phyloP scores from a whole-genome alignment of 1,140 invertebrate genomes.

The Frieseomelitta varia region DNA sequence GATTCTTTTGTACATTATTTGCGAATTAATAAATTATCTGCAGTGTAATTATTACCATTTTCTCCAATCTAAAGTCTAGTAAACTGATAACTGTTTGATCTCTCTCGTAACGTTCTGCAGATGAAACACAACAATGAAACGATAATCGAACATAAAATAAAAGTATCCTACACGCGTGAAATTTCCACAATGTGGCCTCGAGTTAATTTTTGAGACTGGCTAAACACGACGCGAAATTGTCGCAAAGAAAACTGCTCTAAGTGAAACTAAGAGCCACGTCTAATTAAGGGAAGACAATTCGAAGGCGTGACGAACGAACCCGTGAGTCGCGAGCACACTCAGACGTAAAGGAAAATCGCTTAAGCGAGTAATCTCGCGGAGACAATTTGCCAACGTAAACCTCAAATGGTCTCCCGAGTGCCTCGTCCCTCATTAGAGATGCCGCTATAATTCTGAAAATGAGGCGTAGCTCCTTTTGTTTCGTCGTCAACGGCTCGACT shows the following conservation, averaged over 20 bases:
- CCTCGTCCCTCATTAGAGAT: slow-evolving; percentile 37
- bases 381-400: slow-evolving; percentile 44
- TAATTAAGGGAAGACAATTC: slow-evolving; percentile 11
- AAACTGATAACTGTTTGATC: no score
- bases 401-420: slow-evolving; percentile 29
- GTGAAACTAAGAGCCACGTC: not conserved
- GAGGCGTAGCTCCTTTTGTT: slow-evolving; percentile 31
- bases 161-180: no score
- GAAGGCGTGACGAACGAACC: not conserved
- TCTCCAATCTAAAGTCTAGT: no score
- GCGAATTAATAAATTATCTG: no score
- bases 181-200: no score
- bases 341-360: slow-evolving; percentile 31
- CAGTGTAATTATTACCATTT: no score
- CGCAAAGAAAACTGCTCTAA: not conserved
- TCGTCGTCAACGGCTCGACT: slow-evolving; percentile 9
- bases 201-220: not conserved
- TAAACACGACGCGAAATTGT: not conserved
- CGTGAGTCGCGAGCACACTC: not conserved
- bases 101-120: no score
- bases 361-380: slow-evolving; percentile 33
- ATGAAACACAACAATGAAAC: no score
- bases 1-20: no score
- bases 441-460: slow-evolving; percentile 38
- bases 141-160: no score